Base-by-base conservation (phyloP, 2,113 vertebrate species). In the Anser brachyrhynchus region DNA sequence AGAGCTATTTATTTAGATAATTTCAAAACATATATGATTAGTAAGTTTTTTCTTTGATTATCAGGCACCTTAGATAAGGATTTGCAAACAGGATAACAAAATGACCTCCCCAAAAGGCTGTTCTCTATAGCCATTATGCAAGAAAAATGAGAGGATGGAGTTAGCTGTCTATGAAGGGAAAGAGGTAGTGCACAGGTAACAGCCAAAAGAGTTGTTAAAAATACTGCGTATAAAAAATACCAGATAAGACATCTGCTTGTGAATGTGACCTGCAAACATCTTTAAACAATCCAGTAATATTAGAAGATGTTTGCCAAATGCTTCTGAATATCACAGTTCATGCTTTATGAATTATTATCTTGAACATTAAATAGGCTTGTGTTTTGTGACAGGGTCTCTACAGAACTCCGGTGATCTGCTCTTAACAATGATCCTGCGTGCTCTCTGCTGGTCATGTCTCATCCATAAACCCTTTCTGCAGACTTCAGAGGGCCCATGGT, bases 231-330 rank as follows among this genome's bases (percentile, higher is more conserved):
- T 86, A 80, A 62, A 70, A 74, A 77, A 83, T 41, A 59, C 23
- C 62, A 77, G 57, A 43, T 43, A 81, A 78, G 64, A 64, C 43
- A 58, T 41, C 84, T n/a, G 73, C 31, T 83, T 89, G 76, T 41
- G 94, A 86, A 85, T 11, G 57, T 65, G 65, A 65, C 88, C 78
- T 76, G 58, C 59, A 93, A 66, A 66, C 52, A 65, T 54, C 90
- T 94, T 93, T 72, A 86, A 88, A 83, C 46, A 92, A 76, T 54
- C 67, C 71, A 61, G 65, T 31, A 67, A 77, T 91, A 67, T 43
- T 35, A 93, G 90, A 75, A 77, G 52, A 57, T 54, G 33, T 70
- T 93, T 89, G 77, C 52, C 29, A 69, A 89, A 89, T 70, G 66
- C 70, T 91, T 75, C 89, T 91, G 93, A 84, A 35, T 78, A 72